Evolutionary conservation across 2,797 vertebrate genomes (phyloP).

Genomic region (Pagetopsis macropterus): DNA sequence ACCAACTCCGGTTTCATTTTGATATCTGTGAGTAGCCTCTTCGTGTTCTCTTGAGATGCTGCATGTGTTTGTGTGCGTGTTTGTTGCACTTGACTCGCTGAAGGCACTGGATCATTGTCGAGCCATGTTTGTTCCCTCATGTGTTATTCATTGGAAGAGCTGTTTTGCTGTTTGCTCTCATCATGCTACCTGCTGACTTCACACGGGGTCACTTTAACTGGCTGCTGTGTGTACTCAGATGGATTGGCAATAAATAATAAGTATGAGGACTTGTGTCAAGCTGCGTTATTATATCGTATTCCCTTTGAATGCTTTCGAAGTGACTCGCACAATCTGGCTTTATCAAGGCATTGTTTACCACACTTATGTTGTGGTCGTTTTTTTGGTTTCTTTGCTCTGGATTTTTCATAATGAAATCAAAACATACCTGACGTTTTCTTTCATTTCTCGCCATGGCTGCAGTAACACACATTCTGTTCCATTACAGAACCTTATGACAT

Average conservation of each 20-base stretch:
- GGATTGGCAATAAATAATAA: slow-evolving; percentile 70
- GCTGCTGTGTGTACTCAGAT: slow-evolving; percentile 43
- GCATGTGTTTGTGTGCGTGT: neutral
- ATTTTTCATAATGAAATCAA: slow-evolving; percentile 41
- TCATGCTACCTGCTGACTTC: slow-evolving; percentile 77
- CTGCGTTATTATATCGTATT: slow-evolving; percentile 58
- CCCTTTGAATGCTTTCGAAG: slow-evolving; percentile 48
- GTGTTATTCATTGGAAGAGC: slow-evolving; percentile 78
- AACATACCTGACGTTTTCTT: slow-evolving; percentile 38
- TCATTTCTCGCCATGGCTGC: slow-evolving; percentile 33
- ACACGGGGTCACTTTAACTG: slow-evolving; percentile 68
- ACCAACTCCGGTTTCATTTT: slow-evolving; percentile 43
- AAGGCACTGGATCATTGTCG: slow-evolving; percentile 61
- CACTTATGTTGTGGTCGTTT: slow-evolving; percentile 28
- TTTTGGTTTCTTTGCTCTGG: slow-evolving; percentile 42
- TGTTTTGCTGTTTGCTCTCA: slow-evolving; percentile 76
- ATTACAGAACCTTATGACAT: slow-evolving; percentile 14
- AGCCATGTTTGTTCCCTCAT: slow-evolving; percentile 75
- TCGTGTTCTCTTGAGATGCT: slow-evolving; percentile 13
- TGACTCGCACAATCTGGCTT: slow-evolving; percentile 57
- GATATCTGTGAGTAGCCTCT: slow-evolving; percentile 50
- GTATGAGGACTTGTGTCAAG: slow-evolving; percentile 57
- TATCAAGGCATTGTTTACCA: slow-evolving; percentile 50
- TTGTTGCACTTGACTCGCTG: slow-evolving; percentile 41
- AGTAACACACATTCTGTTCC: slow-evolving; percentile 22